A percentile compares a stretch with the other conserved stretches of the same genome.
Conservation (phyloP, 2,888 invertebrate genomes). For the Drosophila macrospina region DNA sequence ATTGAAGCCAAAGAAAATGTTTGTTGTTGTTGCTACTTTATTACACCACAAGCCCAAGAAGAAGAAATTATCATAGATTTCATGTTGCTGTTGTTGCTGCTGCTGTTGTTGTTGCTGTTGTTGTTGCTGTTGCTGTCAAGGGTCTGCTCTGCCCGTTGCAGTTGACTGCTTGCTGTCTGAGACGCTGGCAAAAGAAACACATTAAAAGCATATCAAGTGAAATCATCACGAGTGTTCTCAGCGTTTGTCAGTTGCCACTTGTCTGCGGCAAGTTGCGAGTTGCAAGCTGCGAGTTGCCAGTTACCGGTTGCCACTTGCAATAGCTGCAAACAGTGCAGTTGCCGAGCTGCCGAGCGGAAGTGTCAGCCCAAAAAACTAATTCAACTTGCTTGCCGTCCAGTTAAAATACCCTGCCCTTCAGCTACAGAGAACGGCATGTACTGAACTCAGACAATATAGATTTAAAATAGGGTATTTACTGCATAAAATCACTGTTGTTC, state of each 20-base stretch:
- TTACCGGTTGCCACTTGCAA: conserved; percentile 19
- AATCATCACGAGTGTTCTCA: conserved; percentile 71
- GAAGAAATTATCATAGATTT: conserved; percentile 10
- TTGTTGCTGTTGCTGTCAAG: conserved; percentile 62
- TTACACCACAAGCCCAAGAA: conserved; percentile 64
- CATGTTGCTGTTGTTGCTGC: background rate
- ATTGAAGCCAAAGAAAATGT: conserved; percentile 75
- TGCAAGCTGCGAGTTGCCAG: conserved; percentile 36
- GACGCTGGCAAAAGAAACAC: conserved; percentile 72
- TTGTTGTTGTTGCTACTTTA: conserved; percentile 68
- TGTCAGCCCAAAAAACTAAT: conserved; percentile 18
- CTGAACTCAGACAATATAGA: background rate
- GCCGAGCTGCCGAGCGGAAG: conserved; percentile 18
- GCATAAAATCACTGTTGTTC: no score
- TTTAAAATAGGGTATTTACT: background rate
- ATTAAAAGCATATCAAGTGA: conserved; percentile 77
- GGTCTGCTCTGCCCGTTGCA: conserved; percentile 59
- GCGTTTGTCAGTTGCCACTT: conserved; percentile 49
- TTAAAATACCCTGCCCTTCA: conserved; percentile 16
- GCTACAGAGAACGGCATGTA: background rate
- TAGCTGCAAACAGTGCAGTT: conserved; percentile 6
- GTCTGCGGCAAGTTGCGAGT: conserved; percentile 28
- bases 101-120: conserved; percentile 3
- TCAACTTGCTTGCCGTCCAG: background rate
- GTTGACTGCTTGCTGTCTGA: conserved; percentile 67